A percentile compares a stretch with the other conserved stretches of the same genome.
Conservation (phyloP, 2,888 invertebrate genomes). For the Keiferia lycopersicella region DNA sequence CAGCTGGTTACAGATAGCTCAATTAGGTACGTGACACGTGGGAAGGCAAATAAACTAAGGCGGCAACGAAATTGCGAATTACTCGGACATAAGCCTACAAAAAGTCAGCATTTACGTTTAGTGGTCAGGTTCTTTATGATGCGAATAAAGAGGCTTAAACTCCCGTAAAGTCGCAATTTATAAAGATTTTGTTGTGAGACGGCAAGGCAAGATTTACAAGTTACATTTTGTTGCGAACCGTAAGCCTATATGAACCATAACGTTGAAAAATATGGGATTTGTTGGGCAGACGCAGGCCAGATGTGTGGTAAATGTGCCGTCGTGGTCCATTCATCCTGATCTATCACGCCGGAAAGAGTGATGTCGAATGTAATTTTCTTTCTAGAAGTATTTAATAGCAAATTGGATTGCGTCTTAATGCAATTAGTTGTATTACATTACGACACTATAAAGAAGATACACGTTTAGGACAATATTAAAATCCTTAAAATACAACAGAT, state of each 20-base stretch:
- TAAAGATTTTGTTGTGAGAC: constrained; percentile 13
- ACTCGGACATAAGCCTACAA: constrained; percentile 1
- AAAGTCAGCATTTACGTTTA: neutral
- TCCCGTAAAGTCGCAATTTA: constrained; percentile 12
- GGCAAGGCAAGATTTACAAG: constrained; percentile 39
- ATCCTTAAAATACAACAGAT: too few species aligned
- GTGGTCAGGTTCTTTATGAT: neutral
- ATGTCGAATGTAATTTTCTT: constrained; percentile 2
- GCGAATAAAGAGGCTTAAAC: neutral
- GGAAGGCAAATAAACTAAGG: constrained; percentile 10
- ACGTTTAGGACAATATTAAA: too few species aligned
- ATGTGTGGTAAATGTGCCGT: constrained; percentile 32
- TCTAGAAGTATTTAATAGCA: neutral
- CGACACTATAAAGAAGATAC: constrained; percentile 5
- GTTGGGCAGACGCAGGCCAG: constrained; percentile 32
- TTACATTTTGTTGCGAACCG: constrained; percentile 43
- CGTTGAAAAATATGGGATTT: constrained; percentile 48
- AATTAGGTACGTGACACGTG: constrained; percentile 15
- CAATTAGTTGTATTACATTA: neutral
- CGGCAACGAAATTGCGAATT: constrained; percentile 6
- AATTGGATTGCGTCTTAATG: neutral
- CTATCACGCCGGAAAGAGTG: constrained; percentile 17
- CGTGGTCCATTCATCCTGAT: constrained; percentile 12
- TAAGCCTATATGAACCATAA: constrained; percentile 43
- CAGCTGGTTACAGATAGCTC: constrained; percentile 16